Evolutionary conservation across 2,113 vertebrate genomes (phyloP), one percentile per base, ranked within the genome.

Genomic region (Puffinus mauretanicus): DNA sequence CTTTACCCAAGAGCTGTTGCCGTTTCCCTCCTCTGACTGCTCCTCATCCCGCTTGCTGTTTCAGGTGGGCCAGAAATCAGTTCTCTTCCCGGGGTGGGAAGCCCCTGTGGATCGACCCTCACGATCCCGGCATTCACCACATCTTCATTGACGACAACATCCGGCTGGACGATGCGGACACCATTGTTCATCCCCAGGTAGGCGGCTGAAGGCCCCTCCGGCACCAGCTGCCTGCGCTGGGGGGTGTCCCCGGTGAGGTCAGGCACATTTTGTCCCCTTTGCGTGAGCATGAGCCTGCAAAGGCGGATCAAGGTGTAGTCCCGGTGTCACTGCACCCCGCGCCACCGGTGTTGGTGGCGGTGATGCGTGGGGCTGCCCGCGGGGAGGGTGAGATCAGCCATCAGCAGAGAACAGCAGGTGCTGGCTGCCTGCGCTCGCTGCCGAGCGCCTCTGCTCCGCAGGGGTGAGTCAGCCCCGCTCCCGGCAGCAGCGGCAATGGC

Each of bases 111-210:
- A 96, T 99, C 4, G 98, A 99, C 78, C 99, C 99, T 34, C 98
- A 98, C 0, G 99, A 99, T 94, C 87, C 95, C 9, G 20, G 88
- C 0, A 85, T 98, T 69, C 99, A 99, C 55, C 99, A 99, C 97
- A 99, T 99, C 95, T 99, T 99, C 88, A 98, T 99, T 5, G 99
- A 99, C 5, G 99, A 99, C 97, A 99, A 99, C 91, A 99, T 99
- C 70, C 98, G 98, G 1, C 97, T 98, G 91, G 97, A 98, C 0
- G 98, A 99, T 27, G 75, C 97, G 0, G 98, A 99, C 49, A 98
- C 98, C 54, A 99, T 99, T 32, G 98, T 99, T 44, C 96, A 98
- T 71, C 98, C 98, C 36, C 98, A 98, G 98, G 99, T 99, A 95
- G 29, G 85, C 0, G 6, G 27, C 58, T 49, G 57, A 64, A 64